Conservation (phyloP, 2,113 vertebrate species). For the Noctilio leporinus region DNA sequence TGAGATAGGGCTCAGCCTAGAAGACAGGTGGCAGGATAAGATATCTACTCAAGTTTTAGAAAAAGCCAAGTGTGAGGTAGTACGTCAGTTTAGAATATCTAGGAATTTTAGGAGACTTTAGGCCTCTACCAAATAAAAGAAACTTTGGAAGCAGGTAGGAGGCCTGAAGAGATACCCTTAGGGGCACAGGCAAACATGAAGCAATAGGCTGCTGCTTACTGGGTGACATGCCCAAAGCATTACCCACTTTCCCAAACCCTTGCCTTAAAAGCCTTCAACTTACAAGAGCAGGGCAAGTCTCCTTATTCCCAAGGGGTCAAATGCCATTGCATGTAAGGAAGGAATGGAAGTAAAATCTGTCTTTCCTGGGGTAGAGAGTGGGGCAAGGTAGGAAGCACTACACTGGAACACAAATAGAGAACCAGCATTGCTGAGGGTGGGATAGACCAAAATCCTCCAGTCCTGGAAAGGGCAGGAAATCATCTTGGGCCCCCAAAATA, state of each 20-base stretch:
- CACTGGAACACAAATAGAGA: neutral
- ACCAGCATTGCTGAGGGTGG: neutral
- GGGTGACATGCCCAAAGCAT: neutral
- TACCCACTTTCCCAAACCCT: neutral
- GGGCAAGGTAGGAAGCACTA: neutral
- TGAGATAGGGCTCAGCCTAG: neutral
- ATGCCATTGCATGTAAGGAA: neutral
- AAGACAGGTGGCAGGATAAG: neutral
- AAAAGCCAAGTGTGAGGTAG: neutral
- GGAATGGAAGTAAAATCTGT: neutral
- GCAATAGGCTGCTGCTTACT: neutral
- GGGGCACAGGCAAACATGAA: neutral
- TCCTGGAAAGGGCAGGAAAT: neutral
- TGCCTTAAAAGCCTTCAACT: neutral
- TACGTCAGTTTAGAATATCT: neutral
- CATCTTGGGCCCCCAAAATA: neutral
- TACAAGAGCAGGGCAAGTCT: neutral
- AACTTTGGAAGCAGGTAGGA: neutral
- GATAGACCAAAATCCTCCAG: neutral
- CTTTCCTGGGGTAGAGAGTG: neutral
- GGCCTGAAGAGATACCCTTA: neutral
- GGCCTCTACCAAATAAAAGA: neutral
- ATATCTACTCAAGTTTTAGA: conserved; percentile 1
- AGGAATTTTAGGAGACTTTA: neutral
- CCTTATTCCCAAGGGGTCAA: neutral